Evolutionary conservation across 2,113 vertebrate species (phyloP).

Genomic region (Lichenostomus cassidix): DNA sequence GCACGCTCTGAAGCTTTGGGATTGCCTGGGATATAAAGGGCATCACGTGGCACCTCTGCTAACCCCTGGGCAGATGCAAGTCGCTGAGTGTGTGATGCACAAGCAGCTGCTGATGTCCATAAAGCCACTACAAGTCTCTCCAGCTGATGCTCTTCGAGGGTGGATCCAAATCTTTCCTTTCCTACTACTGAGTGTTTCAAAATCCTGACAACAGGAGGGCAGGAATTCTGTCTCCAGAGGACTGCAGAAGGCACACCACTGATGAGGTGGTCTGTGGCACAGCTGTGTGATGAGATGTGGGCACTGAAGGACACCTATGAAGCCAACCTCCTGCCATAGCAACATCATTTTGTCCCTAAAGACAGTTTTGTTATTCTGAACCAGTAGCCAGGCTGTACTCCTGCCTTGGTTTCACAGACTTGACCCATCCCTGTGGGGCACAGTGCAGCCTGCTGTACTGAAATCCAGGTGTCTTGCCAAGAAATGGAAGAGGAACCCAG

Average conservation of each 20-base stretch:
- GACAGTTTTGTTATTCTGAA: not conserved
- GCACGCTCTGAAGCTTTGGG: not conserved
- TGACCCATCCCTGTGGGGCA: not conserved
- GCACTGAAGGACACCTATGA: not conserved
- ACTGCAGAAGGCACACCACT: rapidly evolving
- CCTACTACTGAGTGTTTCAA: not conserved
- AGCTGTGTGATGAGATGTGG: not conserved
- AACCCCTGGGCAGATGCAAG: not conserved
- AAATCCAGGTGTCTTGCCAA: not conserved
- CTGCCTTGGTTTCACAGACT: not conserved
- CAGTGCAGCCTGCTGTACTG: not conserved
- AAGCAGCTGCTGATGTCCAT: not conserved
- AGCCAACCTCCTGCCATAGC: not conserved
- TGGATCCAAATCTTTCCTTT: not conserved
- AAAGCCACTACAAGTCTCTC: not conserved
- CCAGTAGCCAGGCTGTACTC: not conserved
- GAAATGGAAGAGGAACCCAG: not conserved
- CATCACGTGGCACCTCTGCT: not conserved
- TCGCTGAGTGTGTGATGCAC: not conserved
- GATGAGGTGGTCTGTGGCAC: not conserved
- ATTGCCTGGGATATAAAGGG: not conserved
- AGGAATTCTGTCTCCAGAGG: not conserved
- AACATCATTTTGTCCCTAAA: not conserved
- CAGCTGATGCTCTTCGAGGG: not conserved
- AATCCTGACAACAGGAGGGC: not conserved